Conservation (phyloP, 2,888 invertebrate genomes). For the Drosophila atroscutellata region DNA sequence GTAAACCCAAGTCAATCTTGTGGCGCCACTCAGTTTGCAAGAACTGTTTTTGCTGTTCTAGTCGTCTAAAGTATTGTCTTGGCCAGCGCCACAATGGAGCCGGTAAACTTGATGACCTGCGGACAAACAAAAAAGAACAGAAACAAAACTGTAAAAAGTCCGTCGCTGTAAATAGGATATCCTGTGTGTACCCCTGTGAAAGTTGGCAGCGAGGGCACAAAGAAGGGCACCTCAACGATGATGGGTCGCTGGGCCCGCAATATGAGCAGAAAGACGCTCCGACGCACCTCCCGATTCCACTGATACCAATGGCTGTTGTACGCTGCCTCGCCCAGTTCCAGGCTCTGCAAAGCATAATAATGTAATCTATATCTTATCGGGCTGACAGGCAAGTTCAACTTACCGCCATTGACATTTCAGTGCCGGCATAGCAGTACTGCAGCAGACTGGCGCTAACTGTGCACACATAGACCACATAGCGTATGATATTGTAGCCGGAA, state of each 20-base stretch:
- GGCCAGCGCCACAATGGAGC: slow-evolving; percentile 73
- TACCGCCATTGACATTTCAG: slow-evolving; percentile 64
- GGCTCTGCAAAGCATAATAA: slow-evolving; percentile 39
- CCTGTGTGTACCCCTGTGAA: slow-evolving; percentile 49
- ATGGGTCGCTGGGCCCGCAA: slow-evolving; percentile 63
- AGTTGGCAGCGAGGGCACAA: slow-evolving; percentile 54
- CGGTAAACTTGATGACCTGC: slow-evolving; percentile 73
- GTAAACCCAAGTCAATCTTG: slow-evolving; percentile 12
- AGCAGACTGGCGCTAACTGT: slow-evolving; percentile 56
- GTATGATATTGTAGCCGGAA: slow-evolving; percentile 66
- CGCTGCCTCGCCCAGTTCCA: slow-evolving; percentile 62
- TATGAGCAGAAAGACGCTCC: slow-evolving; percentile 55
- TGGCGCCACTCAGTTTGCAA: slow-evolving; percentile 26
- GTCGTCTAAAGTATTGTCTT: slow-evolving; percentile 62
- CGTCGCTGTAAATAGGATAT: neutral
- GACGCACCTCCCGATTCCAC: slow-evolving; percentile 60
- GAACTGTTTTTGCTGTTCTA: slow-evolving; percentile 7
- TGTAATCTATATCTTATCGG: neutral
- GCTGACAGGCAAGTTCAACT: slow-evolving; percentile 3
- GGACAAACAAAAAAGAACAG: neutral
- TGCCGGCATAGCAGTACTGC: slow-evolving; percentile 68
- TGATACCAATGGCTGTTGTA: slow-evolving; percentile 65
- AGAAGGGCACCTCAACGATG: slow-evolving; percentile 60
- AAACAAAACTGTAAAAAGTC: neutral
- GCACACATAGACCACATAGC: slow-evolving; percentile 61